phyloP scores from a whole-genome alignment of 2,113 vertebrate species.

The Proteles cristata region DNA sequence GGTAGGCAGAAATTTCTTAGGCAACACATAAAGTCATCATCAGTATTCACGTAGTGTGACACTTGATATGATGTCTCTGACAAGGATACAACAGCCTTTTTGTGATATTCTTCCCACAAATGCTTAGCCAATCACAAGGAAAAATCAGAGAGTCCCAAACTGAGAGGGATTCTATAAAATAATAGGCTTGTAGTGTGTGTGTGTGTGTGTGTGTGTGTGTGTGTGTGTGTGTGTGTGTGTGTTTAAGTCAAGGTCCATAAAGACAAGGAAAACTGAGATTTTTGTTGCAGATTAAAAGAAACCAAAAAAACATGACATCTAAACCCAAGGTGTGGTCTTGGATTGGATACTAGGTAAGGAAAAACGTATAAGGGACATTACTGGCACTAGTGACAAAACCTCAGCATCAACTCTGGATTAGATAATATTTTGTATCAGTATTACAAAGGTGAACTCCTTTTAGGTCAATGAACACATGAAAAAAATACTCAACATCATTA shows the following conservation, averaged over 20 bases:
- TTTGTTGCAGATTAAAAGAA: not conserved
- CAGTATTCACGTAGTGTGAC: not conserved
- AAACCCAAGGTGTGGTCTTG: not conserved
- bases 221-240: too few relatives aligned
- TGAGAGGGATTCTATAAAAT: not conserved
- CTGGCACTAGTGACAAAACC: not conserved
- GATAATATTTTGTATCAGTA: not conserved
- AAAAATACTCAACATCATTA: not conserved
- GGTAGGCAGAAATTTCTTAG: not conserved
- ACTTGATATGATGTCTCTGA: not conserved
- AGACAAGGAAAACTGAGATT: not conserved
- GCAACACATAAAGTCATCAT: not conserved
- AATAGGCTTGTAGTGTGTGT: not conserved
- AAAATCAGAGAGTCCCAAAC: slow-evolving; percentile 9
- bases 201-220: not conserved
- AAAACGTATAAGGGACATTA: not conserved
- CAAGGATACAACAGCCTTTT: not conserved
- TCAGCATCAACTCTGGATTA: not conserved
- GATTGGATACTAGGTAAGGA: not conserved
- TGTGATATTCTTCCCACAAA: not conserved
- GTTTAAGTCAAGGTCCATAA: not conserved
- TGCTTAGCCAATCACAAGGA: not conserved
- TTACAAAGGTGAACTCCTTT: not conserved
- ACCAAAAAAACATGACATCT: not conserved
- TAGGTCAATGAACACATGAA: not conserved